A percentile compares a stretch with the other conserved stretches of the same genome.
phyloP scores from a whole-genome alignment of 2,888 invertebrate genomes.

The Atherix ibis region DNA sequence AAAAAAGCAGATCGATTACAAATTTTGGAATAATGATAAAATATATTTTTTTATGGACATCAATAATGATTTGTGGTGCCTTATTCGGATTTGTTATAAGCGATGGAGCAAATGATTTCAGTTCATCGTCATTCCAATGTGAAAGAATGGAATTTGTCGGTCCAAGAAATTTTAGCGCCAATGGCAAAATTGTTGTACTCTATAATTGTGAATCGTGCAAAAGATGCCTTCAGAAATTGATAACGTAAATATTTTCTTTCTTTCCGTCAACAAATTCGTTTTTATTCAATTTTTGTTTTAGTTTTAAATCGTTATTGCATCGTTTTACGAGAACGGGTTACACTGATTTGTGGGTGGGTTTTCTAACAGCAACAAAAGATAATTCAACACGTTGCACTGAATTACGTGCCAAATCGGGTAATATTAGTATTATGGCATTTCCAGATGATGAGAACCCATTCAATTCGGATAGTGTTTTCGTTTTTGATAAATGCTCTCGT shows the following conservation, averaged over 20 bases:
- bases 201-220: constrained; percentile 8
- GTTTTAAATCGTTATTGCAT: constrained; percentile 9
- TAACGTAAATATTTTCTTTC: constrained; percentile 8
- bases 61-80: too few species aligned
- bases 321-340: constrained; percentile 8
- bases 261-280: background rate
- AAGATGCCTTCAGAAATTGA: constrained; percentile 8
- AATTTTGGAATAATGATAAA: too few species aligned
- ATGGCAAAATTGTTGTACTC: constrained; percentile 5
- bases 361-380: constrained; percentile 6
- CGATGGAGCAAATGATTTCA: too few species aligned
- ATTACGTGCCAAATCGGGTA: constrained; percentile 6
- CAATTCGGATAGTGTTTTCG: constrained; percentile 8
- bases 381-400: constrained; percentile 6
- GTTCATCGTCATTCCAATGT: too few species aligned
- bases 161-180: constrained; percentile 6
- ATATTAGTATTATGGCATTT: constrained; percentile 7
- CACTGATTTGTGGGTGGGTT: constrained; percentile 6
- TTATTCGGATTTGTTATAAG: too few species aligned
- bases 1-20: too few species aligned
- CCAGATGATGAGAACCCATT: constrained; percentile 9
- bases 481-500: constrained; percentile 12
- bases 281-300: constrained; percentile 2
- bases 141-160: constrained; percentile 5
- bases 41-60: too few species aligned